Conservation (phyloP, 2,113 vertebrate genomes). For the Salminus brasiliensis region DNA sequence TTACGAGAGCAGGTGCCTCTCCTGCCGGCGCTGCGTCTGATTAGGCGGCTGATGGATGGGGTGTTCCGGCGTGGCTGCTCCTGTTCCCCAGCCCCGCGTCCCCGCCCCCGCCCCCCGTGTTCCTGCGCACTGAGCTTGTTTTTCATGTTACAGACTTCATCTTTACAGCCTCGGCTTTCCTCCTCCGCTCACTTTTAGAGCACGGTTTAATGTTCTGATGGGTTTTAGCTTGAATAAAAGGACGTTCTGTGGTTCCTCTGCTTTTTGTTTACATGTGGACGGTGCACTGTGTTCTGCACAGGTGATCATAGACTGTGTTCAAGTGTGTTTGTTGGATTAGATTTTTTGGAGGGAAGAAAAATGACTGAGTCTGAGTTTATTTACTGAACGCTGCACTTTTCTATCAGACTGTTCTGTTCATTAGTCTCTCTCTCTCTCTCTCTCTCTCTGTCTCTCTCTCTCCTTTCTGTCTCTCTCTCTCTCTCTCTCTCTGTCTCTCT, state of each 20-base stretch:
- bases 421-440: background rate
- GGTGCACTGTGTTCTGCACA: too few relatives aligned
- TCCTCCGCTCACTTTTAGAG: conserved; percentile 51
- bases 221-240: conserved; percentile 21
- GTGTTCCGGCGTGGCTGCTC: too few relatives aligned
- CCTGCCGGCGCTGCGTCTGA: background rate
- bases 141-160: background rate
- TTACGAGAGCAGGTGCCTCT: background rate
- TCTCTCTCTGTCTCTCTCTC: background rate
- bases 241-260: conserved; percentile 36
- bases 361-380: background rate
- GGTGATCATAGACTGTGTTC: background rate
- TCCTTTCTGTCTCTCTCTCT: background rate
- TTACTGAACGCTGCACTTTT: conserved; percentile 13
- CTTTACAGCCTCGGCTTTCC: background rate
- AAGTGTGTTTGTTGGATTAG: background rate
- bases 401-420: background rate
- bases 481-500: background rate
- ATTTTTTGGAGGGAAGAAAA: too few relatives aligned
- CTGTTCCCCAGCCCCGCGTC: background rate
- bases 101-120: background rate
- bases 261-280: background rate
- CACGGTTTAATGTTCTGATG: conserved; percentile 34
- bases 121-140: background rate
- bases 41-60: background rate